Percentiles rank a stretch among this genome's conserved stretches.
These are phyloP conservation scores for Phyllotis vaccarum DNA, from an alignment of 2,797 vertebrate species.

Conservation along the genomic window DNA sequence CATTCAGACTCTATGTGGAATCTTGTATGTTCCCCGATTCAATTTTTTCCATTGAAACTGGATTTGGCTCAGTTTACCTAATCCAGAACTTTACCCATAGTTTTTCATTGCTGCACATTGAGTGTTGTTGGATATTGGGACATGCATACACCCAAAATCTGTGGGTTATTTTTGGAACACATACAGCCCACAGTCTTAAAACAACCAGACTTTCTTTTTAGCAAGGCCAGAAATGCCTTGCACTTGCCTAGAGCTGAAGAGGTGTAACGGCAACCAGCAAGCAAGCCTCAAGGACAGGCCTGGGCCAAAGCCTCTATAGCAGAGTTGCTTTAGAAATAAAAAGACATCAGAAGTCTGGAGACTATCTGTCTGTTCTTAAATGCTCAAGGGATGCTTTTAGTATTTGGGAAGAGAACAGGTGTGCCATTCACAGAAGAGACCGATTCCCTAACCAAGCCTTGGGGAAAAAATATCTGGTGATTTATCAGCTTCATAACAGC, in stretches of 20 bases:
- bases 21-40: not conserved
- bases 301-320: not conserved
- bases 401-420: slow-evolving; percentile 57
- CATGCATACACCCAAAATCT: not conserved
- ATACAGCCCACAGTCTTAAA: not conserved
- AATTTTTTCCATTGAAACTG: not conserved
- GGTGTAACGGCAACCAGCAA: not conserved
- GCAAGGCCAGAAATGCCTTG: not conserved
- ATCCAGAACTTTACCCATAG: not conserved
- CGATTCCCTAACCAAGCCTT: slow-evolving; percentile 62
- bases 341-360: slow-evolving; percentile 27
- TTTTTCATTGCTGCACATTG: not conserved
- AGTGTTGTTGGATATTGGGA: not conserved
- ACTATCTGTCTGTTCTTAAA: slow-evolving; percentile 43
- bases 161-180: slow-evolving; percentile 1
- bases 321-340: slow-evolving; percentile 16
- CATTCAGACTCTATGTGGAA: not conserved
- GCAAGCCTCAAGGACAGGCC: not conserved
- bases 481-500: slow-evolving; percentile 54
- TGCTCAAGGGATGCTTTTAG: slow-evolving; percentile 57
- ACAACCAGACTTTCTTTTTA: slow-evolving; percentile 2
- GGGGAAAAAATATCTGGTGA: slow-evolving; percentile 33
- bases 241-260: not conserved
- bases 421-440: slow-evolving; percentile 50
- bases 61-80: not conserved